A percentile compares a stretch with the other conserved stretches of the same genome.
Conservation (phyloP, 2,797 vertebrate genomes). For the Syndactyla subalaris region DNA sequence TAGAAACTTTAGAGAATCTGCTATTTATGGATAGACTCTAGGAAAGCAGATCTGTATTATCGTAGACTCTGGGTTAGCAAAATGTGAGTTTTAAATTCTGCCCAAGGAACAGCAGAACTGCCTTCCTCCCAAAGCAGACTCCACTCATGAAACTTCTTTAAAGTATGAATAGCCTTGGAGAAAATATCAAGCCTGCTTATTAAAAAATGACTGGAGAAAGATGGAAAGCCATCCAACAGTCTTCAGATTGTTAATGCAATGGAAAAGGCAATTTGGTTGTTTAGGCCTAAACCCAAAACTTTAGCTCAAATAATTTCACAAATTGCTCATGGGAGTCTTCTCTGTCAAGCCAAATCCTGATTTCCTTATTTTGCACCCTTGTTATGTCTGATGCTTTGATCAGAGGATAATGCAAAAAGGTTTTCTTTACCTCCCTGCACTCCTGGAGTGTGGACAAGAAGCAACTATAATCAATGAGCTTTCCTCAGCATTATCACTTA, state of each 20-base stretch:
- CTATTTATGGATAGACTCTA: not conserved
- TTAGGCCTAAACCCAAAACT: not conserved
- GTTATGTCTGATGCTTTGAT: not conserved
- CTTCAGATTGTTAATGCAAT: not conserved
- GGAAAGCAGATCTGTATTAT: not conserved
- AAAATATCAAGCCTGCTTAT: not conserved
- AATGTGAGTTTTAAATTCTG: not conserved
- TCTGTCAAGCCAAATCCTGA: not conserved
- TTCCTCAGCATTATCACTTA: not conserved
- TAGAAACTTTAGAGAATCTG: not conserved
- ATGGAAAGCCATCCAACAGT: not conserved
- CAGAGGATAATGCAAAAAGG: not conserved
- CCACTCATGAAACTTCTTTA: not conserved
- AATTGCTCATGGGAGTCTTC: not conserved
- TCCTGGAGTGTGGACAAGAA: not conserved
- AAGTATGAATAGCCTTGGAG: not conserved
- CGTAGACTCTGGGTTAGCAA: not conserved
- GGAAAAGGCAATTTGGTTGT: not conserved
- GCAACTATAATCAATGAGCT: not conserved
- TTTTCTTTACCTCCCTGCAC: not conserved
- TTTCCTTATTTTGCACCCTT: not conserved
- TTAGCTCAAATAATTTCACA: not conserved
- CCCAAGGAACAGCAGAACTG: not conserved
- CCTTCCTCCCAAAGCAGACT: rapidly evolving
- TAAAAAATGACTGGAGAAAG: not conserved